These are phyloP conservation scores for Drosophila trapezifrons DNA, from an alignment of 1,140 invertebrate genomes.

Conservation along the genomic window DNA sequence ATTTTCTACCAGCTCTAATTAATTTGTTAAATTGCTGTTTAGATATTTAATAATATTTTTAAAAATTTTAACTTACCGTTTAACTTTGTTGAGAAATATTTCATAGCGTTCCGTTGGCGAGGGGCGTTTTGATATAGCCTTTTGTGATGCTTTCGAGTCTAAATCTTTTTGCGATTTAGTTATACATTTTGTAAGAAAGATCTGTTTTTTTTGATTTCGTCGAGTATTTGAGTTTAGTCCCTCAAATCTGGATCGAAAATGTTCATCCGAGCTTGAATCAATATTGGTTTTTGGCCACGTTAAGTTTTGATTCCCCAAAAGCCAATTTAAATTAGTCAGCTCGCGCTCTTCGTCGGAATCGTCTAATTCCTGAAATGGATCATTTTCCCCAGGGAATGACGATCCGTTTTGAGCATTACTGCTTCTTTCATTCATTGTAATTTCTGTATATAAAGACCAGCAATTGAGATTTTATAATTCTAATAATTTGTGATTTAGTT, in stretches of 20 bases:
- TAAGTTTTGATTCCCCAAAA: constrained; percentile 70
- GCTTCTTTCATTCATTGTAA: neutral
- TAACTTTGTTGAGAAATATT: constrained; percentile 73
- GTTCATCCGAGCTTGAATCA: constrained; percentile 31
- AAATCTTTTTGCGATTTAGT: constrained; percentile 4
- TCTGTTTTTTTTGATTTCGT: neutral
- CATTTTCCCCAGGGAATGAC: neutral
- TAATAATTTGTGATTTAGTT: neutral
- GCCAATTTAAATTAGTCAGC: constrained; percentile 77
- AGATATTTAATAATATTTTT: neutral
- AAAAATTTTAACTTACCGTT: constrained; percentile 51
- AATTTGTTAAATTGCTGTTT: neutral
- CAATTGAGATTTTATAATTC: neutral
- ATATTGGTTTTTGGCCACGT: constrained; percentile 67
- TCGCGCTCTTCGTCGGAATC: constrained; percentile 70
- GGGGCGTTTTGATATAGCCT: constrained; percentile 37
- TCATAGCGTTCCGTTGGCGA: constrained; percentile 70
- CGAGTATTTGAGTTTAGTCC: neutral
- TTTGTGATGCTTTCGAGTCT: constrained; percentile 8
- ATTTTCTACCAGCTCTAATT: too few species aligned
- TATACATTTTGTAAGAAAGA: constrained; percentile 12
- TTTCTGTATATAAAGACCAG: neutral
- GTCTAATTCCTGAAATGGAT: neutral
- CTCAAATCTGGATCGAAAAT: neutral
- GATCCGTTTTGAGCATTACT: neutral